Conservation (phyloP, 1,140 invertebrate species). For the Mizuhopecten yessoensis region DNA sequence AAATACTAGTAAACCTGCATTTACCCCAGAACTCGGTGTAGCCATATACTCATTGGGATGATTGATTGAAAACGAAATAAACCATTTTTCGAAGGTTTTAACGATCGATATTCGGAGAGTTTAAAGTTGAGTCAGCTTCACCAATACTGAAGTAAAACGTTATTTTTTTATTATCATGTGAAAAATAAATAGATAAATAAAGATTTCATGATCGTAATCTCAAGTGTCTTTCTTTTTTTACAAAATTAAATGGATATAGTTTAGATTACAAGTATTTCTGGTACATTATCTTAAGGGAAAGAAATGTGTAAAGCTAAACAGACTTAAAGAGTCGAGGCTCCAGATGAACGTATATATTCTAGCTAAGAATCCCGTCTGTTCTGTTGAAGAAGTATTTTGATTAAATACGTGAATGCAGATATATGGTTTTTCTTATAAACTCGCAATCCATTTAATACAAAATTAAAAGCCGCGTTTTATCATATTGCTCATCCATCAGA, state of each 20-base stretch:
- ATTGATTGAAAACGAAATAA: slow-evolving; percentile 4
- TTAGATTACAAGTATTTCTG: too few relatives aligned
- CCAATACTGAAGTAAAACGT: not conserved
- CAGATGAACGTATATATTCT: not conserved
- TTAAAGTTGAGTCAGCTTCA: not conserved
- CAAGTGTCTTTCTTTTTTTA: too few relatives aligned
- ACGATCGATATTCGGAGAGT: not conserved
- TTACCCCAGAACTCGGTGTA: not conserved
- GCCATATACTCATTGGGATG: not conserved
- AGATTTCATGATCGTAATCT: too few relatives aligned
- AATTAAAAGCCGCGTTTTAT: not conserved
- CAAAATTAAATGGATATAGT: too few relatives aligned
- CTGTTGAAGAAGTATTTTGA: not conserved
- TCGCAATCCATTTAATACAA: not conserved
- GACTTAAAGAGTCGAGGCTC: too few relatives aligned
- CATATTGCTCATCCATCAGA: not conserved
- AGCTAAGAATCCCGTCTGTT: not conserved
- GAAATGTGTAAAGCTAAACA: not conserved
- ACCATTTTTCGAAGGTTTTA: slow-evolving; percentile 12
- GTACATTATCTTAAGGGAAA: too few relatives aligned
- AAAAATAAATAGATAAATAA: too few relatives aligned
- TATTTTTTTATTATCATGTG: too few relatives aligned
- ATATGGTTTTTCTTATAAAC: not conserved
- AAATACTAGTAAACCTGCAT: slow-evolving; percentile 9
- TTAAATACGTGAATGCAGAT: not conserved